Evolutionary conservation across 2,113 vertebrate genomes (phyloP).

Genomic region (Arenaria interpres): DNA sequence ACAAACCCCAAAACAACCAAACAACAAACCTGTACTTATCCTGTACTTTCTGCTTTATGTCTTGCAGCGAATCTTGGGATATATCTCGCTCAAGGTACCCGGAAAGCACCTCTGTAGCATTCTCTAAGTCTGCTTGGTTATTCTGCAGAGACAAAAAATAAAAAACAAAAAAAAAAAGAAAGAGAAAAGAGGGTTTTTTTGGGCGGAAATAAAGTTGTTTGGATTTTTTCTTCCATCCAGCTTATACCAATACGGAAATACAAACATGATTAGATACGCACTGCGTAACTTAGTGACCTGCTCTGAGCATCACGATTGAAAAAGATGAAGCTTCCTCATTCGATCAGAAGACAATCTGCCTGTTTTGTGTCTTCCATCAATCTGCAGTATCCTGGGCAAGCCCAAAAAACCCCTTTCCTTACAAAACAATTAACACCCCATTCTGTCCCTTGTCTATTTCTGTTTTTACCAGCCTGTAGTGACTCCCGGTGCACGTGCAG

Average conservation of each 20-base stretch:
- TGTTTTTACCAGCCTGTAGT: neutral
- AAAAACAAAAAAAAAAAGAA: neutral
- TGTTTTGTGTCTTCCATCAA: accelerated
- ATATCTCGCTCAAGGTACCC: slow-evolving; percentile 99
- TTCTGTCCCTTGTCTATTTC: neutral
- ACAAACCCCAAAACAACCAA: neutral
- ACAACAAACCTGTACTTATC: slow-evolving; percentile 95
- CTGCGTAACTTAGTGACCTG: neutral
- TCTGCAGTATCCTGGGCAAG: neutral
- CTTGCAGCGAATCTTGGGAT: slow-evolving; percentile 99
- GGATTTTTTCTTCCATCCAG: neutral
- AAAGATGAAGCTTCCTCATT: neutral
- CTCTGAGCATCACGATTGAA: neutral
- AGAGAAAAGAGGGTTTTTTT: neutral
- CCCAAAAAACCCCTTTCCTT: neutral
- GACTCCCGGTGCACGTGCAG: neutral
- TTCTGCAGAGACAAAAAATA: slow-evolving; percentile 78
- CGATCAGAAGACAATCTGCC: neutral
- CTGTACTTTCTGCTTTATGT: slow-evolving; percentile 99
- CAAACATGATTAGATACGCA: neutral
- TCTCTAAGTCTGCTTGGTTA: slow-evolving; percentile 99
- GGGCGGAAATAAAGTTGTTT: neutral
- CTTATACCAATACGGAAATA: neutral
- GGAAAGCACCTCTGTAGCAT: slow-evolving; percentile 98
- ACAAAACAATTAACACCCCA: neutral